These are phyloP conservation scores for Rhopalosiphum nymphaeae DNA, from an alignment of 2,888 invertebrate species.

Conservation along the genomic window DNA sequence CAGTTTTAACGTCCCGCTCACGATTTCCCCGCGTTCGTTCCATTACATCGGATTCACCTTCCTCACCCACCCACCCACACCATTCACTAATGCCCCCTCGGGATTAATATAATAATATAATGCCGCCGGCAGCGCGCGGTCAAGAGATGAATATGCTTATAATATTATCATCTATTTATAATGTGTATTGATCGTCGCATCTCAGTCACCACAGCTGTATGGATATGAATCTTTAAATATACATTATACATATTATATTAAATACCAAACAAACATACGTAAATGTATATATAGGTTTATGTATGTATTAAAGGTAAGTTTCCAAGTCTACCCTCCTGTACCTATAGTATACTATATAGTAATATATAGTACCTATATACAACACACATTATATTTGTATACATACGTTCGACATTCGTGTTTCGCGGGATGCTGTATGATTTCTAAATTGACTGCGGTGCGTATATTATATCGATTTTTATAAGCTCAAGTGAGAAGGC, in stretches of 20 bases:
- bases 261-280: background rate
- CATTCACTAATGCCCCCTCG: background rate
- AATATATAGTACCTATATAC: background rate
- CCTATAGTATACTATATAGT: no score
- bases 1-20: constrained; percentile 59
- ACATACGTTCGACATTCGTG: background rate
- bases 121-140: constrained; percentile 12
- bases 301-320: background rate
- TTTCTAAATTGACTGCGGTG: constrained; percentile 34
- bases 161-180: background rate
- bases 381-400: background rate
- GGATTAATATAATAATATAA: constrained; percentile 7
- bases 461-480: constrained; percentile 26
- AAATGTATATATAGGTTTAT: background rate
- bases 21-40: constrained; percentile 23
- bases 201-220: background rate
- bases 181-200: background rate
- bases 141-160: constrained; percentile 15
- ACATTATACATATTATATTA: background rate
- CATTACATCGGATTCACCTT: background rate
- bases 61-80: background rate
- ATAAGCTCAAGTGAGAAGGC: background rate
- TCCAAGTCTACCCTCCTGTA: background rate
- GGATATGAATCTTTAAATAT: background rate
- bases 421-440: background rate